Base-by-base conservation (phyloP, 1,140 invertebrate species). In the Formica exsecta region DNA sequence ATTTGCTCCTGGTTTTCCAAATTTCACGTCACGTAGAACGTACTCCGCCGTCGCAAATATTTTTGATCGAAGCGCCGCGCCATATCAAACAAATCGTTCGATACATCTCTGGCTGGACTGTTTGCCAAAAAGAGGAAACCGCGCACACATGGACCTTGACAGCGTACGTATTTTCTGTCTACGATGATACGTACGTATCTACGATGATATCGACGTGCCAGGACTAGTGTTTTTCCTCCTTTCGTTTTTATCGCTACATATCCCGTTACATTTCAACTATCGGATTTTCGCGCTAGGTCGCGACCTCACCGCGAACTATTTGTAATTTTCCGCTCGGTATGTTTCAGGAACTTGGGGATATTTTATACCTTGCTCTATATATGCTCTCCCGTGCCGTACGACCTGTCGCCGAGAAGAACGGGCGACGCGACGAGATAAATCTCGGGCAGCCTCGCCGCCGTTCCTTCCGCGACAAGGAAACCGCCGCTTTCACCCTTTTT, bases 281-380 rank as follows among this genome's bases (percentile, higher is more conserved):
- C 81, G 68, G 32, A 66, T 76, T 29, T 68, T 19, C 36, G 25
- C 80, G 89, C 73, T 87, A 85, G 85, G 66, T 68, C 77, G 29
- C 59, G 77, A 83, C 68, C 84, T 88, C 81, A 54, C 57, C 87
- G 85, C 81, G 48, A 92, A 91, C 91, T 92, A 89, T 91, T 91
- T 92, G 88, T 89, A 92, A 93, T 89, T 89, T 93, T 92, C 90
- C 79, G 85, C 92, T 71, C 80, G 89, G 90, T 80, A 75, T 85
- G 90, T 38, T 84, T 25, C 86, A 66, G 80, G 74, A 85, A 88
- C 85, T 88, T 90, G 75, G 79, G 38, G 79, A 88, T 89, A 61
- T 86, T 90, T 91, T 91, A 89, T 86, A 77, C 73, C 65, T 38
- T 86, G 85, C 88, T 44, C 66, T 70, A 41, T n/a, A n/a, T n/a